These are phyloP conservation scores for Muraenolepis orangiensis DNA, from an alignment of 2,797 vertebrate genomes.

Conservation along the genomic window DNA sequence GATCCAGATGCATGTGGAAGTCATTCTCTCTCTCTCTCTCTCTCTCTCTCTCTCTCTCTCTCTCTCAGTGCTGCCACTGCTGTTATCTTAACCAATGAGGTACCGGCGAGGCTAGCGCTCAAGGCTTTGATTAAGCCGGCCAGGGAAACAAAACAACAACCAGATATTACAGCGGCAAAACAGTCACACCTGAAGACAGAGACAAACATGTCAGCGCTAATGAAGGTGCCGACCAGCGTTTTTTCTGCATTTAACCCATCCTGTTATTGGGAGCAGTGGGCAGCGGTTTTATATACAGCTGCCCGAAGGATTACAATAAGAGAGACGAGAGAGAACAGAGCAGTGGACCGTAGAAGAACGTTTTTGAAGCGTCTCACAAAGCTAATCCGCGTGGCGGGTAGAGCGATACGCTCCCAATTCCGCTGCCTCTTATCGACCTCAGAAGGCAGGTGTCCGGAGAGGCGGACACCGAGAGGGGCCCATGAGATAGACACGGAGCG, in stretches of 20 bases:
- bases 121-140: not conserved
- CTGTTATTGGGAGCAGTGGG: too few species aligned
- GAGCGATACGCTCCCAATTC: constrained; percentile 41
- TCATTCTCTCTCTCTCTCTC: not conserved
- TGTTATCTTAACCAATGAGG: not conserved
- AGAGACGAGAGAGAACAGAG: too few species aligned
- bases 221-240: too few species aligned
- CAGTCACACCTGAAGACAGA: too few species aligned
- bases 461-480: too few species aligned
- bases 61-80: not conserved
- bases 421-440: constrained; percentile 39
- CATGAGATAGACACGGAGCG: too few species aligned
- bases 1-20: not conserved
- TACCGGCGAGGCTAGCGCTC: not conserved
- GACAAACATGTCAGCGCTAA: too few species aligned
- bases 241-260: too few species aligned
- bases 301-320: too few species aligned
- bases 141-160: too few species aligned
- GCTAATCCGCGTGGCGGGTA: constrained; percentile 28
- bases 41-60: not conserved
- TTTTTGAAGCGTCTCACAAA: not conserved
- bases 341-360: not conserved
- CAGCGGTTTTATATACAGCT: too few species aligned
- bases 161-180: too few species aligned
- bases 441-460: not conserved